Evolutionary conservation across 2,113 vertebrate genomes (phyloP), one percentile per base, ranked within the genome.

Genomic region (Mirza zaza): DNA sequence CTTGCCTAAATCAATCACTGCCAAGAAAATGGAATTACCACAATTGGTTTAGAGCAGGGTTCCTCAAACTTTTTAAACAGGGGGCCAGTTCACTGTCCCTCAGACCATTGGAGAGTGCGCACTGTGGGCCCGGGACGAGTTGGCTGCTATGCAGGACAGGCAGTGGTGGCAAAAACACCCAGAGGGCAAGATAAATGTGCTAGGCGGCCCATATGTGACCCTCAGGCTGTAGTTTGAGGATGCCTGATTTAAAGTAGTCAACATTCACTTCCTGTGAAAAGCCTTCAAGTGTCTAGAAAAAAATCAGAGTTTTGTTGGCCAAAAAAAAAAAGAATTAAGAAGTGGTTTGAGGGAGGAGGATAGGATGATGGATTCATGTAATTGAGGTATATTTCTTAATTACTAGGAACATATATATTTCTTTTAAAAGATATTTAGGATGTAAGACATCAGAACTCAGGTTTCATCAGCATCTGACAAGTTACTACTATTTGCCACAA

Each of bases 11-110:
- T 61, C 77, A 97, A 75, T 91, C 55, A 61, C 59, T 80, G n/a
- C 89, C 79, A 93, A 75, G 42, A 89, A 96, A 97, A 79, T 80
- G n/a, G 8, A 93, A 97, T 89, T 85, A 82, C 34, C 27, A 86
- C 59, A 79, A 57, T 61, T 87, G 27, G 21, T 45, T 45, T 45
- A 45, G 45, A 45, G 45, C 45, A 45, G 45, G 45, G 45, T 8
- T 45, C 45, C 45, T 45, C 45, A 45, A 45, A 45, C 45, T 45
- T 45, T 45, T 45, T 45, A 45, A 45, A 45, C 45, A 45, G 45
- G 45, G 45, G 45, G 45, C 45, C 8, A 45, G 45, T 8, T 45
- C 45, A 45, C 45, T 45, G 45, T 45, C 45, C 45, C 45, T 45
- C 45, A 45, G 45, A 45, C 45, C 45, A 45, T 8, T 45, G 45